These are phyloP conservation scores for Pipra filicauda DNA, from an alignment of 2,113 vertebrate species.

Conservation along the genomic window DNA sequence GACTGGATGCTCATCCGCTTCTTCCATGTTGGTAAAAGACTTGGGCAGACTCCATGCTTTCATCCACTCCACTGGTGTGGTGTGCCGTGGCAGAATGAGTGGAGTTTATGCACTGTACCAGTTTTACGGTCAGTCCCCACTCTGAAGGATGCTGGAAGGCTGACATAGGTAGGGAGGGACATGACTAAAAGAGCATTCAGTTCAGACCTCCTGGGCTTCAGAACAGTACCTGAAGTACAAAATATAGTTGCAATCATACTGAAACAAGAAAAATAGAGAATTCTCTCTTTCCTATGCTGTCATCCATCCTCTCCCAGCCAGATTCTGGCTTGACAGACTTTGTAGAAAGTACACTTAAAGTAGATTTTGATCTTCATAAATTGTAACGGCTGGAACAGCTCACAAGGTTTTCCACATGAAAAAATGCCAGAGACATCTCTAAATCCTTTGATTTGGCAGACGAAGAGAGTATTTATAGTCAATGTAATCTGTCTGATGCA, in stretches of 20 bases:
- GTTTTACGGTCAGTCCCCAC: background rate
- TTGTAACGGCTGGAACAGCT: background rate
- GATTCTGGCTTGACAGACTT: background rate
- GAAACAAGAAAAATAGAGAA: background rate
- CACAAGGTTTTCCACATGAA: background rate
- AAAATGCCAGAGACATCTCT: background rate
- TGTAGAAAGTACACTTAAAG: background rate
- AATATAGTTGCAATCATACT: background rate
- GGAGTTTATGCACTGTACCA: background rate
- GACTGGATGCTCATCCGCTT: background rate
- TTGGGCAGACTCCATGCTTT: background rate
- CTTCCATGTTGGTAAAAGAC: background rate
- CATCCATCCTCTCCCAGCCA: background rate
- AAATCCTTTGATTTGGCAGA: slow-evolving; percentile 7
- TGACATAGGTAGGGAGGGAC: background rate
- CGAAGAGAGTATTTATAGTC: background rate
- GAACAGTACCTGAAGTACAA: background rate
- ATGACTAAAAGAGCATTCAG: background rate
- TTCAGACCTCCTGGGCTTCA: background rate
- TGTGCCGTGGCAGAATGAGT: background rate
- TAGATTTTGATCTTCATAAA: background rate
- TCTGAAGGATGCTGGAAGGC: background rate
- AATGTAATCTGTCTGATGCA: background rate
- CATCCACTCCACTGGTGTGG: too few relatives aligned
- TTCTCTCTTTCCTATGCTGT: background rate